Percentiles rank a stretch among this genome's conserved stretches.
These are phyloP conservation scores for Hiodon tergisus DNA, from an alignment of 2,113 vertebrate species.

Conservation along the genomic window DNA sequence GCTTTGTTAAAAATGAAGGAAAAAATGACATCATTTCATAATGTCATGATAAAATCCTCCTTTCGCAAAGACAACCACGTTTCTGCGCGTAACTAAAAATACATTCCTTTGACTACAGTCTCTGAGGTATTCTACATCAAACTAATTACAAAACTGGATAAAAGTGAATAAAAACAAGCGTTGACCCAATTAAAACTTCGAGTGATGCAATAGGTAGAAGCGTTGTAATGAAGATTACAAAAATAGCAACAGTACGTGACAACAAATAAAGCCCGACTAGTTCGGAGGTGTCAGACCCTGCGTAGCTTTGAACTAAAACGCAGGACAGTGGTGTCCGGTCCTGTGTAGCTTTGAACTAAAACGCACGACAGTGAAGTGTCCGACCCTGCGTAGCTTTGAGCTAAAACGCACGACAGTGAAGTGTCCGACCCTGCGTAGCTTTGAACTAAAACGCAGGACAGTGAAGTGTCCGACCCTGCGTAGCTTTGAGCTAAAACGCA, in stretches of 20 bases:
- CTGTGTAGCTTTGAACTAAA: no score
- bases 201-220: slow-evolving; percentile 3
- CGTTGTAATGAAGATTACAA: neutral
- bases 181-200: slow-evolving; percentile 15
- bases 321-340: no score
- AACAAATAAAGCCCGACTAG: neutral
- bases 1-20: no score
- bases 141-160: slow-evolving; percentile 19
- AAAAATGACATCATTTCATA: slow-evolving; percentile 19
- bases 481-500: no score
- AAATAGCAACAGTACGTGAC: neutral
- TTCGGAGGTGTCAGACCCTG: neutral
- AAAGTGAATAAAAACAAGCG: slow-evolving; percentile 6
- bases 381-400: no score
- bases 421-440: no score
- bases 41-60: neutral
- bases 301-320: no score
- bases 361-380: no score
- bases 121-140: slow-evolving; percentile 15
- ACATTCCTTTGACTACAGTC: slow-evolving; percentile 4
- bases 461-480: no score
- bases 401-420: no score
- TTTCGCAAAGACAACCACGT: neutral
- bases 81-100: slow-evolving; percentile 18
- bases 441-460: no score